Percentiles rank a stretch among this genome's conserved stretches.
phyloP scores from a whole-genome alignment of 2,888 invertebrate species.

The Phania funesta region DNA sequence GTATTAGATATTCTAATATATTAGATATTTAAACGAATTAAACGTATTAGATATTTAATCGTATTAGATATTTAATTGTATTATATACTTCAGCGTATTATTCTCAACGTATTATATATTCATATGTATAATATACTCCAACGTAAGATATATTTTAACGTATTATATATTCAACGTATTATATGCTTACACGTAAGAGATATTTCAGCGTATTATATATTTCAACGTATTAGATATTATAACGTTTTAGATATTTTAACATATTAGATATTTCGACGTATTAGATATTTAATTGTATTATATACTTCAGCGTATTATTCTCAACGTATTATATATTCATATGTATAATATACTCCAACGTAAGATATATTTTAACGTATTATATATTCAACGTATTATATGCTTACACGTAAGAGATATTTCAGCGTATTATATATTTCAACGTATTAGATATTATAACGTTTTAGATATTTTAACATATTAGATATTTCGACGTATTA shows the following conservation, averaged over 20 bases:
- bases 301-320: not conserved
- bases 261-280: not conserved
- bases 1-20: no score
- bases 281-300: not conserved
- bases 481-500: no score
- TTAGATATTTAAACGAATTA: not conserved
- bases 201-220: no score
- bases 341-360: not conserved
- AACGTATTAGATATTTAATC: not conserved
- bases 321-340: not conserved
- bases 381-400: not conserved
- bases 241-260: not conserved
- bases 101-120: no score
- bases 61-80: not conserved
- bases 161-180: no score
- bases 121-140: no score
- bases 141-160: no score
- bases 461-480: no score
- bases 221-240: not conserved
- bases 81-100: not conserved
- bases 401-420: not conserved
- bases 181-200: not conserved
- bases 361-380: not conserved
- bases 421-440: not conserved
- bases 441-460: no score